A percentile compares a stretch with the other conserved stretches of the same genome.
These are phyloP conservation scores for Eulithis prunata DNA, from an alignment of 2,888 invertebrate genomes.

Conservation along the genomic window DNA sequence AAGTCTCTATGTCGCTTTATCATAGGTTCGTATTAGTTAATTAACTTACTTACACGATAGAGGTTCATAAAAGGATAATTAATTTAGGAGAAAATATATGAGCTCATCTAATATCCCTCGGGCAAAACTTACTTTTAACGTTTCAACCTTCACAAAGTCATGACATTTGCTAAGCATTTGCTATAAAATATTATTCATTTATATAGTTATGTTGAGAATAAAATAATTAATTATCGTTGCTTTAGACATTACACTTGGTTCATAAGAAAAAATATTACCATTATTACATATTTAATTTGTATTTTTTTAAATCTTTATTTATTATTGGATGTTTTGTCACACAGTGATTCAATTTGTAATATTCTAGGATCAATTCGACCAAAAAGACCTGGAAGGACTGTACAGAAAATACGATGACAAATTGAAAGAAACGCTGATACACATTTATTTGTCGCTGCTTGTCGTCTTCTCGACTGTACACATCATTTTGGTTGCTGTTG, in stretches of 20 bases:
- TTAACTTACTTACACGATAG: conserved; percentile 3
- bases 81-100: conserved; percentile 19
- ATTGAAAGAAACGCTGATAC: conserved; percentile 90
- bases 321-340: too few relatives aligned
- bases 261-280: too few relatives aligned
- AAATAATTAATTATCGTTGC: too few relatives aligned
- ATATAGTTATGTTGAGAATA: too few relatives aligned
- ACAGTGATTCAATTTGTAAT: background rate
- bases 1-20: background rate
- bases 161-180: background rate
- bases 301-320: too few relatives aligned
- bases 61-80: conserved; percentile 14
- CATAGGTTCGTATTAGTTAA: conserved; percentile 1
- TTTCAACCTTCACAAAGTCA: conserved; percentile 20
- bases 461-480: conserved; percentile 87
- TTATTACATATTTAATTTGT: too few relatives aligned
- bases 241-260: too few relatives aligned
- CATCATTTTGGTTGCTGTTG: conserved; percentile 81
- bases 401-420: conserved; percentile 91
- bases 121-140: conserved; percentile 14
- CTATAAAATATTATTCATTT: too few relatives aligned
- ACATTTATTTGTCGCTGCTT: conserved; percentile 89
- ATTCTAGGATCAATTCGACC: conserved; percentile 90
- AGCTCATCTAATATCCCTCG: conserved; percentile 25
- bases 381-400: conserved; percentile 89